Evolutionary conservation across 1,140 invertebrate genomes (phyloP), one percentile per base, ranked within the genome.

Genomic region (Drosophila guanche): DNA sequence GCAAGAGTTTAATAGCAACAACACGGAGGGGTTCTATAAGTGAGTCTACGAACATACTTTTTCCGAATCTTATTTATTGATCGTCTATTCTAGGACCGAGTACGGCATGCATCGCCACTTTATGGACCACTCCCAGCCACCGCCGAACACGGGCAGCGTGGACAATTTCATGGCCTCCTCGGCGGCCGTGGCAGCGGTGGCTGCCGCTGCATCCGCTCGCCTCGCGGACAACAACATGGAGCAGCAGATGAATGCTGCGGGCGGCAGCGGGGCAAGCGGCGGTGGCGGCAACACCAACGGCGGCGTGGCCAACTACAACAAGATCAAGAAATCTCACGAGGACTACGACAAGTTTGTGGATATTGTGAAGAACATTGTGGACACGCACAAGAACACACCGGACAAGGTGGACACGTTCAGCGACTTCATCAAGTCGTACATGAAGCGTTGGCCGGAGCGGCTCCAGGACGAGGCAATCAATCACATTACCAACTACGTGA

Each of bases 91-190:
- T 46, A 91, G 90, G 88, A 88, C 90, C 71, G 90, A 91, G 78
- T 91, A 91, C 69, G 90, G 89, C 58, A 90, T 90, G 90, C 90
- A 90, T 63, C 83, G 90, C 50, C 90, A 91, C 81, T 91, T 90
- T 79, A 91, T 91, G 80, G 90, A 91, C 78, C 90, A 90, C 77
- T 81, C 90, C 71, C 86, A 90, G 45, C 89, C 81, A 47, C 89
- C 89, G 33, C 89, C 89, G 8, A 90, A 90, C 81, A 60, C 86
- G 16, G 81, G 81, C 29, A 77, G 72, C 54, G 89, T 90, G 73
- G 89, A 90, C 20, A 90, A 90, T 47, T 90, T 90, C 53, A 90
- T 90, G 89, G 81, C 89, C 50, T 90, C 85, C 22, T 90, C 89
- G 48, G 88, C 88, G 22, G 89, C 89, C 14, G 89, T 90, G 29